These are phyloP conservation scores for Timandra comae DNA, from an alignment of 2,888 invertebrate species.

Conservation along the genomic window DNA sequence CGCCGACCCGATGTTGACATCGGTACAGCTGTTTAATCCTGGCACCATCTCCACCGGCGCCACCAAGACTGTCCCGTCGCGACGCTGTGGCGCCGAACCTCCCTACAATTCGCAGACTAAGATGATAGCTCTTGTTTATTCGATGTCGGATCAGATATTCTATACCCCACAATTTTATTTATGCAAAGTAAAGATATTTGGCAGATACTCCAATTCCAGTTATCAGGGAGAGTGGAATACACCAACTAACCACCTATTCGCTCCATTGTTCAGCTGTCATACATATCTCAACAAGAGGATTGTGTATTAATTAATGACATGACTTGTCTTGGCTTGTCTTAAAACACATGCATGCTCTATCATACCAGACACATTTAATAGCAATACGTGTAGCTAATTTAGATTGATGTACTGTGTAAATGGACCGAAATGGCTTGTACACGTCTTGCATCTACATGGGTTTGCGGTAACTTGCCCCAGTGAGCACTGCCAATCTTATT, in stretches of 20 bases:
- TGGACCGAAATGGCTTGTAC: too few species aligned
- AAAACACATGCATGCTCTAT: constrained; percentile 3
- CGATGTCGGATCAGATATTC: not conserved
- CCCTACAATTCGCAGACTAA: constrained; percentile 15
- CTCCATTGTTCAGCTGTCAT: too few species aligned
- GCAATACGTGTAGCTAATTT: not conserved
- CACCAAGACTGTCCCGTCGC: constrained; percentile 47
- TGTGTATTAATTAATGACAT: not conserved
- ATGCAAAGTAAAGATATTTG: too few species aligned
- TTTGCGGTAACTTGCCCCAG: too few species aligned
- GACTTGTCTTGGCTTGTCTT: not conserved
- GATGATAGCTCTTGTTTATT: constrained; percentile 18
- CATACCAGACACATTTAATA: not conserved
- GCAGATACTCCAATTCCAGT: too few species aligned
- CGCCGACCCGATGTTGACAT: constrained; percentile 33
- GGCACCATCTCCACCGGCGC: constrained; percentile 44
- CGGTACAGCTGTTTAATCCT: constrained; percentile 37
- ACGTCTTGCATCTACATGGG: too few species aligned
- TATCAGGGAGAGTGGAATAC: too few species aligned
- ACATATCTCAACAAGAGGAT: too few species aligned
- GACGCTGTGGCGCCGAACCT: constrained; percentile 47
- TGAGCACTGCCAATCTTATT: too few species aligned
- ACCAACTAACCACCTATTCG: too few species aligned
- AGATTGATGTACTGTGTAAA: too few species aligned
- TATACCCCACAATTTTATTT: too few species aligned